A percentile compares a stretch with the other conserved stretches of the same genome.
These are phyloP conservation scores for Salvator merianae DNA, from an alignment of 2,113 vertebrate genomes.

Conservation along the genomic window DNA sequence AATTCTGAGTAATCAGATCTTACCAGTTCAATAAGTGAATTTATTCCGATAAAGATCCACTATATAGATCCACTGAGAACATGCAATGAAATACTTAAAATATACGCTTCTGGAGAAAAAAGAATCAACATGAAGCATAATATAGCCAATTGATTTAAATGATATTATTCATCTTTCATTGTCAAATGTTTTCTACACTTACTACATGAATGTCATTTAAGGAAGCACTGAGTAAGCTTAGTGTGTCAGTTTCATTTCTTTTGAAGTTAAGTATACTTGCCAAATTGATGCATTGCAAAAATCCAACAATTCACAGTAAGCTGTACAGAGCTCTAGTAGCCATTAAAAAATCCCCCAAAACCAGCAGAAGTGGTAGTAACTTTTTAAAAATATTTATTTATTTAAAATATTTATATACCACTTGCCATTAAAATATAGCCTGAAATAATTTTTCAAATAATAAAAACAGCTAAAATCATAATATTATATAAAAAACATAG, in stretches of 20 bases:
- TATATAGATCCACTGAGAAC: background rate
- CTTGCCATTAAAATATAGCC: too few relatives aligned
- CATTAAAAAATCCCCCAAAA: too few relatives aligned
- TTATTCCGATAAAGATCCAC: slow-evolving; percentile 4
- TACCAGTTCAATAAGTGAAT: background rate
- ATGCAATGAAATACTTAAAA: slow-evolving; percentile 1
- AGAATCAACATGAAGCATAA: background rate
- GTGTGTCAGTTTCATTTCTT: background rate
- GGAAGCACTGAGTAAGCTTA: background rate
- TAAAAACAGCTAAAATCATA: too few relatives aligned
- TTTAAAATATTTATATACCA: slow-evolving; percentile 35
- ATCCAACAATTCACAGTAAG: slow-evolving; percentile 48
- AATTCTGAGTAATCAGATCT: background rate
- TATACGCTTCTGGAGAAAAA: slow-evolving; percentile 3
- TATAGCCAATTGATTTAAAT: background rate
- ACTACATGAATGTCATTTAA: background rate
- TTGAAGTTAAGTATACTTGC: slow-evolving; percentile 19
- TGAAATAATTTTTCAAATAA: too few relatives aligned
- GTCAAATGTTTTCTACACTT: background rate
- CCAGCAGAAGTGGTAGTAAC: too few relatives aligned
- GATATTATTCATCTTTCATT: slow-evolving; percentile 8
- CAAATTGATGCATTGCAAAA: slow-evolving; percentile 31
- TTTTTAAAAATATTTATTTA: too few relatives aligned
- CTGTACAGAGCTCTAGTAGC: slow-evolving; percentile 21
- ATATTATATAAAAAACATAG: slow-evolving; percentile 27